Percentiles rank a stretch among this genome's conserved stretches.
Conservation (phyloP, 2,113 vertebrate genomes). For the Megaptera novaeangliae region DNA sequence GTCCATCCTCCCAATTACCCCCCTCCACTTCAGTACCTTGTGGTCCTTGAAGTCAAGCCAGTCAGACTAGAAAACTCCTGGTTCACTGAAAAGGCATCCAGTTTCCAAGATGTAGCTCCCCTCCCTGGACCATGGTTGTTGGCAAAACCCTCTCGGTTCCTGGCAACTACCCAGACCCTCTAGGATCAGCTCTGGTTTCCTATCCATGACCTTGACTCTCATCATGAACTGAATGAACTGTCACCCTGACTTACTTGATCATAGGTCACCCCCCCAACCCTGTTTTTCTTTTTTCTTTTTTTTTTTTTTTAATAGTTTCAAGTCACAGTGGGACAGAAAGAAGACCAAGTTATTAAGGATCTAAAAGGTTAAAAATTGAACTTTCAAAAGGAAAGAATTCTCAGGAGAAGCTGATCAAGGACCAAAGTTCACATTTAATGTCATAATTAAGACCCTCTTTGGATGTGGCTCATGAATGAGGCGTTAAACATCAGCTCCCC, state of each 20-base stretch:
- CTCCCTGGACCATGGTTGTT: not conserved
- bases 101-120: not conserved
- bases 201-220: not conserved
- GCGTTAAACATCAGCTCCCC: not conserved
- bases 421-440: not conserved
- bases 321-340: not conserved
- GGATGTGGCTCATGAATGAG: not conserved
- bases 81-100: not conserved
- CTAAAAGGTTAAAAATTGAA: not conserved
- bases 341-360: not conserved
- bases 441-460: not conserved
- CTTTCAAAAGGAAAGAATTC: conserved; percentile 11
- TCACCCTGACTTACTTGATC: not conserved
- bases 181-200: not conserved
- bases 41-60: not conserved
- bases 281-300: not conserved
- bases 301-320: not conserved
- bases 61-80: not conserved
- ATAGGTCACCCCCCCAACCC: not conserved
- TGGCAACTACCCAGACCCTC: not conserved
- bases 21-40: not conserved
- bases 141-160: not conserved
- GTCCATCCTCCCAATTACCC: not conserved
- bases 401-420: not conserved
- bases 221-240: not conserved